Conservation (phyloP, 1,140 invertebrate species). For the Scaptomyza graminum region DNA sequence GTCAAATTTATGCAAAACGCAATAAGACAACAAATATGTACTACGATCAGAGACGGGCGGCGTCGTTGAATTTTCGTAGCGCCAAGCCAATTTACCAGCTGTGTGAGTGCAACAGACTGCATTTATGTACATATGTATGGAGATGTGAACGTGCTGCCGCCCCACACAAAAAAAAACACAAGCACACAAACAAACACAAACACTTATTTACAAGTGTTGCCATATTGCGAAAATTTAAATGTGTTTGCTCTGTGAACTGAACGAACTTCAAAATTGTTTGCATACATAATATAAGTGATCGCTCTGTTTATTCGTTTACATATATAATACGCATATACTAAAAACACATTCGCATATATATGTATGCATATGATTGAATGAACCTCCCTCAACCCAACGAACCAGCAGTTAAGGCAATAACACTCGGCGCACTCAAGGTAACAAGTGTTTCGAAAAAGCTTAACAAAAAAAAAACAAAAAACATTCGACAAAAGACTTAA, state of each 20-base stretch:
- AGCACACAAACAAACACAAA: slow-evolving; percentile 27
- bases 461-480: slow-evolving; percentile 44
- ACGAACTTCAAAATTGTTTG: slow-evolving; percentile 21
- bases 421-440: slow-evolving; percentile 61
- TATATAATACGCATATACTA: slow-evolving; percentile 13
- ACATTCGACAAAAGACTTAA: slow-evolving; percentile 56
- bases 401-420: slow-evolving; percentile 45
- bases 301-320: background rate
- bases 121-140: slow-evolving; percentile 4
- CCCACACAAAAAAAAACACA: slow-evolving; percentile 25
- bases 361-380: slow-evolving; percentile 56
- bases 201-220: slow-evolving; percentile 40
- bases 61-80: slow-evolving; percentile 29
- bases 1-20: slow-evolving; percentile 73
- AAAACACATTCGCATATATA: slow-evolving; percentile 10
- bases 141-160: slow-evolving; percentile 40
- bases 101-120: slow-evolving; percentile 3
- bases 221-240: slow-evolving; percentile 77
- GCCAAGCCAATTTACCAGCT: slow-evolving; percentile 20
- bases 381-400: slow-evolving; percentile 71
- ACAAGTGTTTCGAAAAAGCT: slow-evolving; percentile 69
- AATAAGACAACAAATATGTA: slow-evolving; percentile 48
- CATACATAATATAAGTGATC: slow-evolving; percentile 16
- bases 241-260: slow-evolving; percentile 54
- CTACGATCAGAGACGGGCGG: slow-evolving; percentile 20